Base-by-base conservation (phyloP, 1,140 invertebrate genomes). In the Calycopis cecrops region DNA sequence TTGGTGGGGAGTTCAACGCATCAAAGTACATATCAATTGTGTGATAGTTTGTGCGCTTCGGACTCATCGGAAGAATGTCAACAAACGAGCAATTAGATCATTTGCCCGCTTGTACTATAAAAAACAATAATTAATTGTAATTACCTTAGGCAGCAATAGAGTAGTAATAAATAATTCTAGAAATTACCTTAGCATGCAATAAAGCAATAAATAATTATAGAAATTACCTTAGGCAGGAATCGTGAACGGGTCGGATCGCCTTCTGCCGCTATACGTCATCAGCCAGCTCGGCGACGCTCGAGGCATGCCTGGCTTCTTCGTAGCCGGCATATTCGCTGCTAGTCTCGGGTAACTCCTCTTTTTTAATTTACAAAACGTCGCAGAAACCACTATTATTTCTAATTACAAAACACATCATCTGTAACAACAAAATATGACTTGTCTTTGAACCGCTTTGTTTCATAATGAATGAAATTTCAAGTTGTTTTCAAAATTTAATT, bases 281-380 rank as follows among this genome's bases (percentile, higher is more conserved):
- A 91, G 93, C 44, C 89, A 91, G 38, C 89, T 97, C 65, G 93
- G 94, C 1, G 65, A 88, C 18, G 77, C 93, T 4, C 91, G 89
- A 9, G 95, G 95, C 1, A 76, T 97, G 9, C 92, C 95, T 0
- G 96, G 97, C 8, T 91, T 98, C 57, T 98, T 98, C 73, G 94
- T 97, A 0, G 94, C 96, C 3, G 95, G 95, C 21, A 92, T 92
- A 49, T 92, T 92, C 68, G 91, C 91, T 2, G 91, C 91, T 1
- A 92, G 91, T 79, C 89, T 92, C 64, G 91, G 91, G 91, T 92
- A 87, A 62, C 33, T 50, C 11, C 7, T 37, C 9, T 28, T 7
- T 3, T 35, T 11, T n/a, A 11, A 60, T 16, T 14, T 35, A 12
- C 48, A 35, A 33, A 12, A 50, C 40, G 12, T n/a, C n/a, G 3